Percentiles rank a stretch among this genome's conserved stretches.
Conservation (phyloP, 2,888 invertebrate genomes). For the Melanargia galathea region DNA sequence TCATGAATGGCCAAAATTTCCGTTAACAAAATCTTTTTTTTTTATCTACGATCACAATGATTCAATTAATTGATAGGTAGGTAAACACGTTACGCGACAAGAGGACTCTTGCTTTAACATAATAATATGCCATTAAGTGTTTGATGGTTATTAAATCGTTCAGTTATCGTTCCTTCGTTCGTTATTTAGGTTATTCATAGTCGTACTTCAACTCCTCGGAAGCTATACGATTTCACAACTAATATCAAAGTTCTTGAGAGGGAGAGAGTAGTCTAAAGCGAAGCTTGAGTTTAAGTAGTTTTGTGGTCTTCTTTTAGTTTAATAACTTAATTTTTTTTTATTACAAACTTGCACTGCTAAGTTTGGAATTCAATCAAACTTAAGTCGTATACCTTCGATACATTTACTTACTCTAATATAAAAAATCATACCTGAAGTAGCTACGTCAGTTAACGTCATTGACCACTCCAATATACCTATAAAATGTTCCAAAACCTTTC, state of each 20-base stretch:
- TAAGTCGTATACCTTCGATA: slow-evolving; percentile 10
- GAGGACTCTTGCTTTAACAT: no score
- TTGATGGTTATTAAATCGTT: no score
- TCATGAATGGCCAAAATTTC: no score
- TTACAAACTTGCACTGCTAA: slow-evolving; percentile 8
- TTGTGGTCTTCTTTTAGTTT: slow-evolving; percentile 2
- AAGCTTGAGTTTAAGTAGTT: slow-evolving; percentile 11
- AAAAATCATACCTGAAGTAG: neutral
- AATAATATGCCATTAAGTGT: no score
- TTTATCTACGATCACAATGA: no score
- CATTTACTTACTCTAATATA: neutral
- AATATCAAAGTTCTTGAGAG: neutral
- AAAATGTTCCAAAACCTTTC: no score
- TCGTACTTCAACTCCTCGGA: neutral
- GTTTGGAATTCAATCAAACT: slow-evolving; percentile 12
- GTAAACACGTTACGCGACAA: no score
- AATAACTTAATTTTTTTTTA: slow-evolving; percentile 17
- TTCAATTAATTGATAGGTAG: no score
- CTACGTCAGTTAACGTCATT: neutral
- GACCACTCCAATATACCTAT: neutral
- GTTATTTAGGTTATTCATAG: neutral
- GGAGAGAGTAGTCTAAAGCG: neutral
- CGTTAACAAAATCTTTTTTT: no score
- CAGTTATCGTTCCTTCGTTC: no score
- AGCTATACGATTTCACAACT: neutral